phyloP scores from a whole-genome alignment of 1,140 invertebrate species.

The Drosophila sproati region DNA sequence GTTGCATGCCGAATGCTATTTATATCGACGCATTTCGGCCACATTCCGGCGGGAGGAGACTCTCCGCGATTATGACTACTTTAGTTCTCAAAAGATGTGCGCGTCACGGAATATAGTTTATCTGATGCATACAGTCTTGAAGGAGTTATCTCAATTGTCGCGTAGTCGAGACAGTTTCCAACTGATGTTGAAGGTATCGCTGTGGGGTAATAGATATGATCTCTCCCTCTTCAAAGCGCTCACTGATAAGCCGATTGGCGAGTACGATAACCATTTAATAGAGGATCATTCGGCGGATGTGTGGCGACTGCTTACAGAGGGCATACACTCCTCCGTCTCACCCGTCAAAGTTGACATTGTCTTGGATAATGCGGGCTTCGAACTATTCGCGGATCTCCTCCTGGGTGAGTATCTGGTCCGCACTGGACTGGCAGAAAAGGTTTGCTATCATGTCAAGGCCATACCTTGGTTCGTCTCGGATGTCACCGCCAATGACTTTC shows the following conservation, averaged over 20 bases:
- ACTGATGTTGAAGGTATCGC: constrained; percentile 87
- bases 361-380: constrained; percentile 97
- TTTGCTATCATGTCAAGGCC: constrained; percentile 94
- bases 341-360: constrained; percentile 89
- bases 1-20: constrained; percentile 96
- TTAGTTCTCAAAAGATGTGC: constrained; percentile 89
- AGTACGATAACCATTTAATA: constrained; percentile 31
- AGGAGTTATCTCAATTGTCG: background rate
- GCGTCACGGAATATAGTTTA: constrained; percentile 86
- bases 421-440: constrained; percentile 87
- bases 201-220: constrained; percentile 93
- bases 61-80: constrained; percentile 91
- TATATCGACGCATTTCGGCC: constrained; percentile 94
- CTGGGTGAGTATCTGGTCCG: constrained; percentile 91
- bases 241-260: constrained; percentile 27
- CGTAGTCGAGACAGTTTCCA: constrained; percentile 85
- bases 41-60: constrained; percentile 89
- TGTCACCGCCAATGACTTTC: constrained; percentile 90
- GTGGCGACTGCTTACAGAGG: constrained; percentile 34
- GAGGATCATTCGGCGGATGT: constrained; percentile 53
- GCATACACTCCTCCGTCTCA: background rate
- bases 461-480: constrained; percentile 99
- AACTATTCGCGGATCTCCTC: constrained; percentile 95
- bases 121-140: constrained; percentile 86
- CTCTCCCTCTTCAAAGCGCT: constrained; percentile 91